These are phyloP conservation scores for Cichlasoma orientale DNA, from an alignment of 2,797 vertebrate genomes.

Conservation along the genomic window DNA sequence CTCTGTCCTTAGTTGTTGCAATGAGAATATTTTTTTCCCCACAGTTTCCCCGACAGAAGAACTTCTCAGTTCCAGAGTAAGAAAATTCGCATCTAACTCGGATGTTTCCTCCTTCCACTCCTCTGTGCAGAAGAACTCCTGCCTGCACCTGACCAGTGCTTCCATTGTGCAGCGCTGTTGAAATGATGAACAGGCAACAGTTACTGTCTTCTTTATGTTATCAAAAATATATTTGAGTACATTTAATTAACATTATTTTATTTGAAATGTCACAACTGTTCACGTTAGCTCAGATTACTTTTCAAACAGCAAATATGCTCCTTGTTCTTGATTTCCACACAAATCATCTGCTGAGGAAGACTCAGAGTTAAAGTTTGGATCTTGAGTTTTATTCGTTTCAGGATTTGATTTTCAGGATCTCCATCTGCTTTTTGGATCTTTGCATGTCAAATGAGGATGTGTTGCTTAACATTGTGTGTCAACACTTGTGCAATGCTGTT, in stretches of 20 bases:
- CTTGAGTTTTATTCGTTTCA: neutral
- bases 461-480: neutral
- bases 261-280: too few relatives aligned
- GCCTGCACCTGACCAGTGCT: neutral
- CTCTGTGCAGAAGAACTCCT: too few relatives aligned
- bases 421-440: neutral
- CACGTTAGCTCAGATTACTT: too few relatives aligned
- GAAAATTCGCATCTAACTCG: neutral
- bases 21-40: neutral
- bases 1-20: neutral
- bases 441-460: neutral
- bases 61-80: rapidly evolving
- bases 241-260: too few relatives aligned
- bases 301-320: neutral
- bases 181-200: neutral
- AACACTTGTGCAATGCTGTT: neutral
- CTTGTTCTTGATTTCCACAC: too few relatives aligned
- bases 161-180: neutral
- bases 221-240: too few relatives aligned
- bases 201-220: neutral
- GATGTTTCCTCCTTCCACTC: neutral
- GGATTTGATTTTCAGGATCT: too few relatives aligned
- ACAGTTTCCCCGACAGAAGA: neutral
- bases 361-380: neutral
- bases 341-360: neutral